Evolutionary conservation across 1,140 invertebrate genomes (phyloP), one percentile per base, ranked within the genome.

Genomic region (Eulimnadia texana): DNA sequence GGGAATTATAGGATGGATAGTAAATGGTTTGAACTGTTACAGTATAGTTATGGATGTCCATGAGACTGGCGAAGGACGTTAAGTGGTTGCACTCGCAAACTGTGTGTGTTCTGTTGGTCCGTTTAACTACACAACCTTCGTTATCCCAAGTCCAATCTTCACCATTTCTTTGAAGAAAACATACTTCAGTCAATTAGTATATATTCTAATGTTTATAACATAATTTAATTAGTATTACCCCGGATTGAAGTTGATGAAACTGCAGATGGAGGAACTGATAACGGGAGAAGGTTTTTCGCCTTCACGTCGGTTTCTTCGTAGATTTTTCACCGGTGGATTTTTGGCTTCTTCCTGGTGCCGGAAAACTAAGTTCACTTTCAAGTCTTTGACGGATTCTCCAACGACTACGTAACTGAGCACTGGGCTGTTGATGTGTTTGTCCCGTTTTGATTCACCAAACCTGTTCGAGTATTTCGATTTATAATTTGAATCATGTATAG

Each of bases 21-120:
- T n/a, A n/a, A n/a, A n/a, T n/a, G n/a, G n/a, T n/a, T n/a, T n/a
- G n/a, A n/a, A n/a, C n/a, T n/a, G n/a, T 60, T 51, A 70, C 69
- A 24, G 67, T 63, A 57, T 68, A 67, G 28, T 70, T 67, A 29
- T 70, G 68, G 23, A 73, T 58, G 59, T 77, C 73, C 77, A 79
- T 79, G 1, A 79, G 62, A 10, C 78, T 69, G 51, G 79, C 81
- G 71, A 83, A 83, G 69, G 79, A 78, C 11, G 80, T 82, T 16
- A 83, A 68, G 69, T 83, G 81, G 64, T 76, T 70, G 69, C 81
- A 83, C 59, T 74, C 68, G 67, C 81, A 83, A 2, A 72, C 68
- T 2, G 80, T 79, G 65, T 78, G 74, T 11, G 74, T 74, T 3
- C 65, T 61, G 67, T 79, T 79, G 22, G 71, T 72, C 3, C 62